Conservation (phyloP, 2,113 vertebrate genomes). For the Egretta garzetta region DNA sequence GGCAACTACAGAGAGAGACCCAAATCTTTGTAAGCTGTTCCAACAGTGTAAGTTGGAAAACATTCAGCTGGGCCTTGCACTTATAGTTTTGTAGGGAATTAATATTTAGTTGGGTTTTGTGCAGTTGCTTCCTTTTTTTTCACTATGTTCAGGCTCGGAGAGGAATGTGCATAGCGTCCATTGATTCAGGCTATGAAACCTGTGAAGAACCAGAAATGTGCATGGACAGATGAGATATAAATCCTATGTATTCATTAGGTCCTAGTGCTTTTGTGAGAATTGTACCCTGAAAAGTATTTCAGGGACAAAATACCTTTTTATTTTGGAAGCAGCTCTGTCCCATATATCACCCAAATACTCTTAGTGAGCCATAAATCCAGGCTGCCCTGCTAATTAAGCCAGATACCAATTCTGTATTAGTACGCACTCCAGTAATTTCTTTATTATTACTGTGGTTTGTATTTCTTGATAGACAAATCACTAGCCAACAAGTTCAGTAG, state of each 20-base stretch:
- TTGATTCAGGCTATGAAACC: too few relatives aligned
- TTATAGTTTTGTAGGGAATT: neutral
- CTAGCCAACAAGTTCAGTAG: neutral
- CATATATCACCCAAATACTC: neutral
- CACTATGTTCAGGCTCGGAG: neutral
- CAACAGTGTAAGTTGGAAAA: neutral
- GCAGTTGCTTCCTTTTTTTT: neutral
- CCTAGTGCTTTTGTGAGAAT: neutral
- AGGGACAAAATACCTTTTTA: neutral
- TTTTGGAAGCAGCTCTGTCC: neutral
- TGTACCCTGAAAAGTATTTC: neutral
- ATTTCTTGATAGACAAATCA: neutral
- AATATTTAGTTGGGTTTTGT: neutral
- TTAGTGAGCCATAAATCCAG: neutral
- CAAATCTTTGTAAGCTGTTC: neutral
- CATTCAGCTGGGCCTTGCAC: neutral
- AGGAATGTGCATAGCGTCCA: rapidly evolving
- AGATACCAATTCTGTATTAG: neutral
- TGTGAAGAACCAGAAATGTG: neutral
- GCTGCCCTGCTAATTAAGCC: neutral
- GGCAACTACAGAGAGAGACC: neutral
- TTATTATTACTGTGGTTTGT: neutral
- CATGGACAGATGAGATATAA: neutral
- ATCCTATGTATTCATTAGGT: neutral
- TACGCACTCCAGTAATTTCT: neutral